Percentiles rank a stretch among this genome's conserved stretches.
phyloP scores from a whole-genome alignment of 2,888 invertebrate genomes.

The Nemapogon koenigi region DNA sequence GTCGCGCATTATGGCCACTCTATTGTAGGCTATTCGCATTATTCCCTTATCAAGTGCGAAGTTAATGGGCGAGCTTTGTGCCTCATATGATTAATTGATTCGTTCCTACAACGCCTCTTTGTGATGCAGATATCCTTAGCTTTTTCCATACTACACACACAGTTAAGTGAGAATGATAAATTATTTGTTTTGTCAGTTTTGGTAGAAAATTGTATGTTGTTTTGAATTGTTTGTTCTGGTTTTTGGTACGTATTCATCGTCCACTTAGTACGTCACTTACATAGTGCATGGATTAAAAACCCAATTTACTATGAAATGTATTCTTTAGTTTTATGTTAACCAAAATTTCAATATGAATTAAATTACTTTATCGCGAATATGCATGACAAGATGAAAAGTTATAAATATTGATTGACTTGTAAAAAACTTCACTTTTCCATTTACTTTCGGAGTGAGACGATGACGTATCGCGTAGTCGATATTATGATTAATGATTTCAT shows the following conservation, averaged over 20 bases:
- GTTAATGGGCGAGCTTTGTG: conserved; percentile 62
- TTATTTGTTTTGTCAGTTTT: conserved; percentile 23
- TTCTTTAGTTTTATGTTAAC: not conserved
- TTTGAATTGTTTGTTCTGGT: not conserved
- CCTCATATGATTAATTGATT: conserved; percentile 60
- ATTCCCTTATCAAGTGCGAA: conserved; percentile 61
- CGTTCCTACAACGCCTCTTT: conserved; percentile 46
- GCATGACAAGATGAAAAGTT: conserved; percentile 9
- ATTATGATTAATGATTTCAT: conserved; percentile 6
- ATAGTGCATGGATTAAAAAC: not conserved
- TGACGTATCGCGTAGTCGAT: conserved; percentile 8
- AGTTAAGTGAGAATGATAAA: conserved; percentile 42
- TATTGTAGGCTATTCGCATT: conserved; percentile 52
- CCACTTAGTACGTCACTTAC: not conserved
- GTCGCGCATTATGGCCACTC: conserved; percentile 45
- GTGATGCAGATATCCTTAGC: conserved; percentile 57
- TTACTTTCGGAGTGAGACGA: conserved; percentile 8
- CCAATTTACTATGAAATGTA: not conserved
- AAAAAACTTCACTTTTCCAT: conserved; percentile 9
- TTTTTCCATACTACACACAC: conserved; percentile 29
- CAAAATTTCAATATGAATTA: not conserved
- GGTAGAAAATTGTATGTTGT: conserved; percentile 19
- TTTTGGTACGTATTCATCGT: not conserved
- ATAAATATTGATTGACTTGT: conserved; percentile 8
- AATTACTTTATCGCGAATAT: conserved; percentile 1